These are phyloP conservation scores for Porites rus DNA, from an alignment of 92 coral and sea anemone genomes.

Conservation along the genomic window DNA sequence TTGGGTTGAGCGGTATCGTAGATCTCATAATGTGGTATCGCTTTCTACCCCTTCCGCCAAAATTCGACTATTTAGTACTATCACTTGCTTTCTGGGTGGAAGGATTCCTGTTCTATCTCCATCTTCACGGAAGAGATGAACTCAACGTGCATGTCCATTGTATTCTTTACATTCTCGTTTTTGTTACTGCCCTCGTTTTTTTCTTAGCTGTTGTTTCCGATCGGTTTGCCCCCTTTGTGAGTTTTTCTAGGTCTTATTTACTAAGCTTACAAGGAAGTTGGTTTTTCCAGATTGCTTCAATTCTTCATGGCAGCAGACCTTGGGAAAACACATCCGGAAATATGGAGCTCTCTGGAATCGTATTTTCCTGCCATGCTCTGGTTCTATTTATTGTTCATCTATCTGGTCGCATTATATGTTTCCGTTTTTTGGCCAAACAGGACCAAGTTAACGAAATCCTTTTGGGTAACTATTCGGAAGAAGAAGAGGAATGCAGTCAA, in stretches of 20 bases:
- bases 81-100: conserved; percentile 62
- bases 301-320: conserved; percentile 34
- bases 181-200: conserved; percentile 45
- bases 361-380: conserved; percentile 50
- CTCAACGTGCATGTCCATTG: conserved; percentile 50
- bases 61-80: conserved; percentile 33
- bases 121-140: conserved; percentile 56
- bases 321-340: conserved; percentile 32
- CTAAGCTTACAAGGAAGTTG: conserved; percentile 57
- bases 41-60: conserved; percentile 43
- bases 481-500: not conserved
- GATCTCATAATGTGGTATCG: conserved; percentile 56
- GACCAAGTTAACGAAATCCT: not conserved
- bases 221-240: conserved; percentile 27
- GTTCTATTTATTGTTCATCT: conserved; percentile 12
- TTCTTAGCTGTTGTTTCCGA: conserved; percentile 38
- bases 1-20: conserved; percentile 58
- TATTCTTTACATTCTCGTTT: conserved; percentile 45
- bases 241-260: conserved; percentile 31
- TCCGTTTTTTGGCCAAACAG: not conserved
- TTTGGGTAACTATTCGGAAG: not conserved
- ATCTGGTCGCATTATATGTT: conserved; percentile 6
- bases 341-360: conserved; percentile 53
- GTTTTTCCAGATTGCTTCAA: conserved; percentile 62
- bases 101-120: conserved; percentile 60